Conservation (phyloP, 2,888 invertebrate species). For the Acheta domesticus region DNA sequence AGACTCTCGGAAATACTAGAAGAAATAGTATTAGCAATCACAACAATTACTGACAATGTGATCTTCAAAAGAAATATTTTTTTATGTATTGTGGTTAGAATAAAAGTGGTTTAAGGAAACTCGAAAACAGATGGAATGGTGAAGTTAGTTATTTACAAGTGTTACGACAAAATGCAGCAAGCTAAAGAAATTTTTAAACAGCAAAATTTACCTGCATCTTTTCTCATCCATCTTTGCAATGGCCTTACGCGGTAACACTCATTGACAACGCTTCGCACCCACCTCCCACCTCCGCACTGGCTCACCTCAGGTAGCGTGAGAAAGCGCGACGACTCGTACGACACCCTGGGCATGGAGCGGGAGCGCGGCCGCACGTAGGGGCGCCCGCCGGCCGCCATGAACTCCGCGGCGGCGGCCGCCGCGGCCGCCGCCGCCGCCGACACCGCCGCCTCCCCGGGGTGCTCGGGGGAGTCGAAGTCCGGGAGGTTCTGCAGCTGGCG, state of each 20-base stretch:
- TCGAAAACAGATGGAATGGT: no score
- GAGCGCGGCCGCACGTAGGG: slow-evolving; percentile 48
- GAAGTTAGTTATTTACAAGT: no score
- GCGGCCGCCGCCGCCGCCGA: slow-evolving; percentile 37
- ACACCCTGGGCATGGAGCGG: slow-evolving; percentile 49
- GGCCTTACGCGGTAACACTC: background rate
- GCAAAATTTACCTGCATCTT: no score
- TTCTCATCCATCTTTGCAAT: background rate
- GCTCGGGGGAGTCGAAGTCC: slow-evolving; percentile 48
- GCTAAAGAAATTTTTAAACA: no score
- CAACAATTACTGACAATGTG: no score
- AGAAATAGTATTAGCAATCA: no score
- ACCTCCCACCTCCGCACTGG: background rate
- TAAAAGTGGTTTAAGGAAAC: no score
- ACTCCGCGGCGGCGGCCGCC: slow-evolving; percentile 41
- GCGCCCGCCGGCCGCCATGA: slow-evolving; percentile 39
- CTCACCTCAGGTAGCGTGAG: slow-evolving; percentile 44
- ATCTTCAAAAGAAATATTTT: no score
- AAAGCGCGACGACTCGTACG: slow-evolving; percentile 46
- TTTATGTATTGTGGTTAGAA: no score
- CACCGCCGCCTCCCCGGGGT: slow-evolving; percentile 39
- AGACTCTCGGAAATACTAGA: no score
- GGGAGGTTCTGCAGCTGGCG: slow-evolving; percentile 57
- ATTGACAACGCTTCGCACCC: background rate
- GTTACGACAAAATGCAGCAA: no score